phyloP scores from a whole-genome alignment of 2,888 invertebrate genomes.

The Amphimallon solstitiale region DNA sequence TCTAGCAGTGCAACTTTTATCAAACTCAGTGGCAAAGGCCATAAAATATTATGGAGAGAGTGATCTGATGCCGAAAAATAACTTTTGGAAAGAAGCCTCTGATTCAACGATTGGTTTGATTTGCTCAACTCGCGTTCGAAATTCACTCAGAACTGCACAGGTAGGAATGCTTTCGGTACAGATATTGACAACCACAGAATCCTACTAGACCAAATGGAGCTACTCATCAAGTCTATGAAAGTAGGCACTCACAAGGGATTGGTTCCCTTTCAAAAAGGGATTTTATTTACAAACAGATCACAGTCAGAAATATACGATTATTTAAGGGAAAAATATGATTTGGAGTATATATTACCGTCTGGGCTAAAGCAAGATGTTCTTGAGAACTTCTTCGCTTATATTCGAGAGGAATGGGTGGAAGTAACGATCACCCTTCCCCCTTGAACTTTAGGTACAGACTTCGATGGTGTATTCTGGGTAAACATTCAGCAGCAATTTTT shows the following conservation, averaged over 20 bases:
- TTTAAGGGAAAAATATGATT: slow-evolving; percentile 22
- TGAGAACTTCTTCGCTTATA: slow-evolving; percentile 25
- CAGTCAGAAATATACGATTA: slow-evolving; percentile 25
- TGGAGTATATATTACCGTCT: slow-evolving; percentile 26
- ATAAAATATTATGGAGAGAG: no score
- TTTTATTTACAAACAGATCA: slow-evolving; percentile 35
- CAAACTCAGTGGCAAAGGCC: no score
- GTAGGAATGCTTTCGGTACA: slow-evolving; percentile 47
- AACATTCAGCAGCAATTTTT: slow-evolving; percentile 30
- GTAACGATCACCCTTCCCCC: slow-evolving; percentile 25
- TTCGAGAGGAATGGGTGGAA: slow-evolving; percentile 8
- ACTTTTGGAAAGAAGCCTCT: no score
- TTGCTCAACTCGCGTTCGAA: no score
- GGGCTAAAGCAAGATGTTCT: slow-evolving; percentile 30
- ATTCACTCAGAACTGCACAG: no score
- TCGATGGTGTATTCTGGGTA: slow-evolving; percentile 29
- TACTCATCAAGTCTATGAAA: slow-evolving; percentile 40
- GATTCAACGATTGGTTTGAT: no score
- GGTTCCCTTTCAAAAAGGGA: slow-evolving; percentile 45
- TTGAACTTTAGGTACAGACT: slow-evolving; percentile 26
- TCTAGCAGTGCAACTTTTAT: no score
- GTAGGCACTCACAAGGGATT: slow-evolving; percentile 44
- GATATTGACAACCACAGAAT: slow-evolving; percentile 43
- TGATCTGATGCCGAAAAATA: no score
- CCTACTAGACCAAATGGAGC: slow-evolving; percentile 40